These are phyloP conservation scores for Onchidella celtica DNA, from an alignment of 2,888 invertebrate species.

Conservation along the genomic window DNA sequence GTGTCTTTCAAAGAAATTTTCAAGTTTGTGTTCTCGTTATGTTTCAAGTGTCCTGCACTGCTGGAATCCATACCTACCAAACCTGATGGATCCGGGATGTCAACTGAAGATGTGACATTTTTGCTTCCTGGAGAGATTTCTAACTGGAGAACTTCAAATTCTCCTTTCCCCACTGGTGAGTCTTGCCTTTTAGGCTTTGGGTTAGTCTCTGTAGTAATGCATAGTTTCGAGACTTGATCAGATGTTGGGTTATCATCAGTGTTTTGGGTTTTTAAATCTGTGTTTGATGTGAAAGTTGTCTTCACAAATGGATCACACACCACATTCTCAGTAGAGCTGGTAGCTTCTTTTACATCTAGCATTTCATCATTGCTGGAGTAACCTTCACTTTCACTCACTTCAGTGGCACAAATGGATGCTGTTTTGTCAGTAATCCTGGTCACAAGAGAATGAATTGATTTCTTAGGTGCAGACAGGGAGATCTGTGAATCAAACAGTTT, in stretches of 20 bases:
- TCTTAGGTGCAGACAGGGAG: conserved; percentile 2
- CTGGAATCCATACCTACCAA: background rate
- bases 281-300: background rate
- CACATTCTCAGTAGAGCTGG: background rate
- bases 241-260: background rate
- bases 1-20: background rate
- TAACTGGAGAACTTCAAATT: background rate
- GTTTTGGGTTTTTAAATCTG: background rate
- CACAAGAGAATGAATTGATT: conserved; percentile 13
- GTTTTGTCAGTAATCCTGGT: conserved; percentile 26
- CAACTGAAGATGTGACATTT: background rate
- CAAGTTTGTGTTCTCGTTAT: too few species aligned
- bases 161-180: background rate
- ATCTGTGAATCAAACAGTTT: background rate
- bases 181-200: background rate
- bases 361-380: conserved; percentile 37
- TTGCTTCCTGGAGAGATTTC: background rate
- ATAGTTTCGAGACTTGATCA: background rate
- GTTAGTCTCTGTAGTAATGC: background rate
- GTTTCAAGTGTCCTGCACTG: too few species aligned
- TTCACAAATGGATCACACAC: too few species aligned
- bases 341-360: background rate
- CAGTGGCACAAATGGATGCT: conserved; percentile 34
- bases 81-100: background rate
- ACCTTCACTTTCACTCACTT: conserved; percentile 41